A percentile compares a stretch with the other conserved stretches of the same genome.
Conservation (phyloP, 2,888 invertebrate species). For the Melangyna quadrimaculata region DNA sequence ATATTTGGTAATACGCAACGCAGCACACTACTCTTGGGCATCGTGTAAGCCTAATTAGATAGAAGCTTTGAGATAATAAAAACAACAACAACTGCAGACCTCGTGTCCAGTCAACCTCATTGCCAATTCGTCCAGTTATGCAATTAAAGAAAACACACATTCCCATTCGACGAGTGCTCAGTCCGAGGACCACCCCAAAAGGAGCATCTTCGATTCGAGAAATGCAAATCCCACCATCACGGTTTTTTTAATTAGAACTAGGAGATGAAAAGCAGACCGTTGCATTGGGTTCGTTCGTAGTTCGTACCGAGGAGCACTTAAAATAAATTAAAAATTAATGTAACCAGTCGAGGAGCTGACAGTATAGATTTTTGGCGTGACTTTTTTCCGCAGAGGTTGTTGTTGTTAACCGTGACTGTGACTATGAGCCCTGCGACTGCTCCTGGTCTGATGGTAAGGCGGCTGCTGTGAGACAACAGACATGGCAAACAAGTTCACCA, state of each 20-base stretch:
- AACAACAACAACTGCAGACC: conserved; percentile 11
- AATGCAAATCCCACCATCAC: conserved; percentile 58
- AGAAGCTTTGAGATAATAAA: conserved; percentile 32
- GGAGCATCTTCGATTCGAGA: conserved; percentile 40
- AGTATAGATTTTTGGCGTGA: conserved; percentile 70
- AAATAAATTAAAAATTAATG: conserved; percentile 72
- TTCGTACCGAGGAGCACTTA: conserved; percentile 50
- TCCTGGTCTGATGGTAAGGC: background rate
- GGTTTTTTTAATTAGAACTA: conserved; percentile 57
- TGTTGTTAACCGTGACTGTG: background rate
- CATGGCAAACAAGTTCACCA: conserved; percentile 65
- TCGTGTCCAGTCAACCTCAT: conserved; percentile 22
- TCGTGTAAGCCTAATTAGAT: conserved; percentile 67
- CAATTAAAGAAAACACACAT: conserved; percentile 68
- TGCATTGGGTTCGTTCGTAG: too few species aligned
- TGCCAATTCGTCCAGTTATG: conserved; percentile 55
- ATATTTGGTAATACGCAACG: conserved; percentile 53
- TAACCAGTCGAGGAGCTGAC: conserved; percentile 69
- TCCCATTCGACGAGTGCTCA: conserved; percentile 42
- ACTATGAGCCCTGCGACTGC: background rate
- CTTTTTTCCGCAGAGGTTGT: background rate
- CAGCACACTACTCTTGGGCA: background rate
- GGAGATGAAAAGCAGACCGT: conserved; percentile 17
- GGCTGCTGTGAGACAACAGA: background rate
- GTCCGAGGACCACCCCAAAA: conserved; percentile 56